Evolutionary conservation across 2,888 invertebrate genomes (phyloP).

Genomic region (Cosmorhoe ocellata): DNA sequence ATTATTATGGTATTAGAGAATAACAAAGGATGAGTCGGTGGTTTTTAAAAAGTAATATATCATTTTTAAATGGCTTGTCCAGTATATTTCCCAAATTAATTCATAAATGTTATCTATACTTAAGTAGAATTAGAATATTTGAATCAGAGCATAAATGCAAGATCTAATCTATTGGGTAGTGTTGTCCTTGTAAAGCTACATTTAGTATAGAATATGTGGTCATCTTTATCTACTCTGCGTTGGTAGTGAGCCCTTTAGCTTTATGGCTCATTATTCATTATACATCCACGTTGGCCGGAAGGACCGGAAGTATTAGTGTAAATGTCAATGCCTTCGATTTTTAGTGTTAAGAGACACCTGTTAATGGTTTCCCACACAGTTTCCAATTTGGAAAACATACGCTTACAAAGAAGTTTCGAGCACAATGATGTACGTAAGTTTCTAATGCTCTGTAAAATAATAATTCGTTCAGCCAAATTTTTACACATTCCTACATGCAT

Average conservation of each 20-base stretch:
- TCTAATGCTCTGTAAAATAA: no score
- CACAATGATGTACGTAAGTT: no score
- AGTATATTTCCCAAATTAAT: no score
- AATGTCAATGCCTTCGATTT: constrained; percentile 6
- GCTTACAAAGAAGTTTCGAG: not conserved
- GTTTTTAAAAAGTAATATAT: not conserved
- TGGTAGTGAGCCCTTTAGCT: not conserved
- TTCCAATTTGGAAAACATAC: not conserved
- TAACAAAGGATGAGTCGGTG: not conserved
- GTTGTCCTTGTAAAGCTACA: constrained; percentile 13
- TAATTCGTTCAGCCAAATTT: not conserved
- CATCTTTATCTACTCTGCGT: not conserved
- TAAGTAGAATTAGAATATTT: no score
- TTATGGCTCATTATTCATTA: not conserved
- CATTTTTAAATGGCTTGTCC: no score
- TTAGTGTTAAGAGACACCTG: not conserved
- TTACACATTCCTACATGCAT: not conserved
- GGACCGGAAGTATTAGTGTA: constrained; percentile 2
- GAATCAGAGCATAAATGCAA: not conserved
- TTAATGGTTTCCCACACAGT: not conserved
- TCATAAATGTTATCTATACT: no score
- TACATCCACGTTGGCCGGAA: not conserved
- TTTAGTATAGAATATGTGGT: constrained; percentile 7
- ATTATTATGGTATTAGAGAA: not conserved
- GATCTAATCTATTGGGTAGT: not conserved